phyloP scores from a whole-genome alignment of 2,113 vertebrate species.

The Coturnix japonica region DNA sequence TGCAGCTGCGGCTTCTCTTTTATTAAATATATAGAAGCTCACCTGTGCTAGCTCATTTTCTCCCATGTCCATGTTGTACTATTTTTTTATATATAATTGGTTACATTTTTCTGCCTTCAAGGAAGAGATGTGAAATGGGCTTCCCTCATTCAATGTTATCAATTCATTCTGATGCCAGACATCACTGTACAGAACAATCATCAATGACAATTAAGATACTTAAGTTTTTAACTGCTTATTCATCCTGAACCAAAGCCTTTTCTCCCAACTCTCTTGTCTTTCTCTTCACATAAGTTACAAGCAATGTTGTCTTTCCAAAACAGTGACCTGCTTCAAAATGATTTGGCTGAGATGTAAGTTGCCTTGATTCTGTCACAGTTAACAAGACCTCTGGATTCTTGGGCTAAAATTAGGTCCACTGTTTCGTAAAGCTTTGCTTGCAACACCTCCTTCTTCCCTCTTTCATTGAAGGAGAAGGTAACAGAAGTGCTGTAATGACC shows the following conservation, averaged over 20 bases:
- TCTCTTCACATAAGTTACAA: not conserved
- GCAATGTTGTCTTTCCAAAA: not conserved
- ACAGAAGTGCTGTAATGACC: not conserved
- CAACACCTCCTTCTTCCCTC: not conserved
- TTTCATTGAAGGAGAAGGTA: not conserved
- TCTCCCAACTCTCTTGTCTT: not conserved
- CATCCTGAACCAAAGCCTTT: not conserved
- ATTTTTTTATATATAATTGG: not conserved
- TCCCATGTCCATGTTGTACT: not conserved
- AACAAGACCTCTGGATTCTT: not conserved
- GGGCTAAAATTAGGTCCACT: not conserved
- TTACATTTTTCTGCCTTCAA: not conserved
- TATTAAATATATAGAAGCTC: not conserved
- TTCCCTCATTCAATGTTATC: not conserved
- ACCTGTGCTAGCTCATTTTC: conserved; percentile 7
- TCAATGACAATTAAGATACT: not conserved
- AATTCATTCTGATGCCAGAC: not conserved
- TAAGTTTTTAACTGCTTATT: not conserved
- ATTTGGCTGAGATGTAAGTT: not conserved
- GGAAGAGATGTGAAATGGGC: conserved; percentile 10
- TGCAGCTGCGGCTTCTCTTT: not conserved
- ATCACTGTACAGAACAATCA: not conserved
- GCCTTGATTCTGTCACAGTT: not conserved
- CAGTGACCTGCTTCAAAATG: not conserved
- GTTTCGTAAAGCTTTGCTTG: not conserved